These are phyloP conservation scores for Marmota flaviventris DNA, from an alignment of 2,113 vertebrate species.

Conservation along the genomic window DNA sequence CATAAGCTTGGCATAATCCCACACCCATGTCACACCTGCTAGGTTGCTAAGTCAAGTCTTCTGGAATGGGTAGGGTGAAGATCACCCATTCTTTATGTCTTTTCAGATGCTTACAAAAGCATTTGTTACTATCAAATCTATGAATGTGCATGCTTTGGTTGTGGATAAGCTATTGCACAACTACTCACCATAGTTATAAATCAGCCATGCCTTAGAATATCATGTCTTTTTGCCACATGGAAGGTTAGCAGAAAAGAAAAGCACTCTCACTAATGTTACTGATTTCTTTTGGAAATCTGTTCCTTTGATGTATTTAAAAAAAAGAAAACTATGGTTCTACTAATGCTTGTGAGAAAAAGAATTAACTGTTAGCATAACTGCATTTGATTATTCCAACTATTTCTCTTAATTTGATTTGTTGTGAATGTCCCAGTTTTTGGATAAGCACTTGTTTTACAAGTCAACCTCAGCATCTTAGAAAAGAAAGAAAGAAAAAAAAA, in stretches of 20 bases:
- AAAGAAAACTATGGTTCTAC: constrained; percentile 44
- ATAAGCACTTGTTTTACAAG: not conserved
- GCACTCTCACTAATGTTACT: not conserved
- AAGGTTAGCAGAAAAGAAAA: constrained; percentile 39
- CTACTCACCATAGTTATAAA: constrained; percentile 20
- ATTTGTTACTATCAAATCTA: constrained; percentile 50
- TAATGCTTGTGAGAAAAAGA: not conserved
- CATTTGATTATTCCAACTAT: constrained; percentile 62
- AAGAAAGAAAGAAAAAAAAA: not conserved
- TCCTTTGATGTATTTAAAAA: constrained; percentile 70
- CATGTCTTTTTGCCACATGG: constrained; percentile 12
- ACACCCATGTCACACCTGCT: fast-evolving
- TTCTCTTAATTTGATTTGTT: constrained; percentile 79
- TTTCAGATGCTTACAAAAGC: constrained; percentile 34
- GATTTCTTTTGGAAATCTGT: constrained; percentile 60
- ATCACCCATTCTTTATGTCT: constrained; percentile 50
- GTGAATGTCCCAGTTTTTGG: constrained; percentile 66
- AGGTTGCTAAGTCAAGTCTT: not conserved
- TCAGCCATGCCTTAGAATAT: not conserved
- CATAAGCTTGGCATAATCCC: not conserved
- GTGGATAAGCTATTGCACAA: not conserved
- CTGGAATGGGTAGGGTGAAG: not conserved
- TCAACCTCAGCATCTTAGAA: too few species aligned
- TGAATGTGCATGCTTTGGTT: constrained; percentile 45
- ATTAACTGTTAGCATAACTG: constrained; percentile 62